Evolutionary conservation across 2,888 invertebrate species (phyloP), one percentile per base, ranked within the genome.

Genomic region (Reticulitermes lucifugus): DNA sequence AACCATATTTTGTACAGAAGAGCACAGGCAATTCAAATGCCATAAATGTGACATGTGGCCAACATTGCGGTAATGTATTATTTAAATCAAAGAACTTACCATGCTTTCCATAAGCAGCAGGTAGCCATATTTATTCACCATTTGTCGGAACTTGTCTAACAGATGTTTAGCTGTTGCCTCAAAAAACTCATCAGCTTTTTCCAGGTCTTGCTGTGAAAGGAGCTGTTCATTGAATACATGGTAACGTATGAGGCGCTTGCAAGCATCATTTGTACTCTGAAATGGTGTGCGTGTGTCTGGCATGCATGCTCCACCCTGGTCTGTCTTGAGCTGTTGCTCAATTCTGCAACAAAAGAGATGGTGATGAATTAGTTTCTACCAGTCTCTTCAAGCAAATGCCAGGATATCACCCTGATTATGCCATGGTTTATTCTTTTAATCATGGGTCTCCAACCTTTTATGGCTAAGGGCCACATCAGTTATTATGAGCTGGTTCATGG

Each of bases 221-320:
- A 93, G 93, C 85, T 93, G 93, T 88, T 94, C 93, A 89, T 96
- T 94, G 90, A 95, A 94, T 87, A 96, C 95, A 90, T 96, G 96
- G 91, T 96, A 96, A 88, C 95, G 92, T 84, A 96, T 93, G 81
- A 96, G 91, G 83, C 96, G 92, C 89, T 95, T 94, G 88, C 95
- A 95, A 0, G 96, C 96, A 89, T 96, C 96, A 86, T 94, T 93
- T 88, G 94, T 94, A 88, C 93, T 93, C 86, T 92, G 91, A 89
- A 96, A 96, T 25, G 96, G 95, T 84, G 94, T 93, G 87, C 94
- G 93, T 81, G 94, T 94, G 89, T 96, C 96, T 1, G 96, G 95
- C 89, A 94, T 94, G 46, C 94, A 90, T 82, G 95, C 96, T 86
- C 94, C 95, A 88, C 94, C 93, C 90, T 96, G 96, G 91, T 96